phyloP scores from a whole-genome alignment of 2,113 vertebrate species.

The Gymnogyps californianus region DNA sequence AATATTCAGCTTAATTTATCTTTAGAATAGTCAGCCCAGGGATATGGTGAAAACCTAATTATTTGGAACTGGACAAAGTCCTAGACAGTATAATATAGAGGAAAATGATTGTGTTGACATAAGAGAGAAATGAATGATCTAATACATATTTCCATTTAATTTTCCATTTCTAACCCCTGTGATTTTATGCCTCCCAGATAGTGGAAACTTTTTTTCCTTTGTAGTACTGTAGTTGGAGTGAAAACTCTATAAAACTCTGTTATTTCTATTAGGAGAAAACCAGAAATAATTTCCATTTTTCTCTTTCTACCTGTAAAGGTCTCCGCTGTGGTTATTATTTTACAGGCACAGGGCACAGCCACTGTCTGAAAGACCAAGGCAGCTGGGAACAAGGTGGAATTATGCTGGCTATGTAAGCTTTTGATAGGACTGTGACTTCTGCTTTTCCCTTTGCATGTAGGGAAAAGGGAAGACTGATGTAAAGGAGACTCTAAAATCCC shows the following conservation, averaged over 20 bases:
- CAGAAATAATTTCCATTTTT: not conserved
- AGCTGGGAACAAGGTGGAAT: fast-evolving
- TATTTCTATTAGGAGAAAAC: not conserved
- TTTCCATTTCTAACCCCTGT: not conserved
- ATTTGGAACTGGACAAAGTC: not conserved
- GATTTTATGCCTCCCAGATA: not conserved
- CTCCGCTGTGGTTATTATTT: not conserved
- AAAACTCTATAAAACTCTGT: not conserved
- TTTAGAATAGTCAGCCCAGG: not conserved
- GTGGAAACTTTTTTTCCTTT: not conserved
- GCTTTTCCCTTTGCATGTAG: not conserved
- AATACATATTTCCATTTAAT: not conserved
- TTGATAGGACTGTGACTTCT: not conserved
- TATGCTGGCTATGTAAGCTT: not conserved
- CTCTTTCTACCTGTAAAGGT: not conserved
- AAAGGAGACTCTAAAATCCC: not conserved
- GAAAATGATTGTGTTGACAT: not conserved
- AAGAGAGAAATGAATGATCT: not conserved
- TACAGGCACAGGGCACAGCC: fast-evolving
- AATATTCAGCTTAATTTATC: not conserved
- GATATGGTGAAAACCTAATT: not conserved
- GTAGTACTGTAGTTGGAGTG: not conserved
- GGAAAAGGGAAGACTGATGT: not conserved
- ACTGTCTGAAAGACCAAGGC: not conserved
- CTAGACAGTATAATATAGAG: not conserved